These are phyloP conservation scores for Lagopus leucura DNA, from an alignment of 2,113 vertebrate genomes.

Conservation along the genomic window DNA sequence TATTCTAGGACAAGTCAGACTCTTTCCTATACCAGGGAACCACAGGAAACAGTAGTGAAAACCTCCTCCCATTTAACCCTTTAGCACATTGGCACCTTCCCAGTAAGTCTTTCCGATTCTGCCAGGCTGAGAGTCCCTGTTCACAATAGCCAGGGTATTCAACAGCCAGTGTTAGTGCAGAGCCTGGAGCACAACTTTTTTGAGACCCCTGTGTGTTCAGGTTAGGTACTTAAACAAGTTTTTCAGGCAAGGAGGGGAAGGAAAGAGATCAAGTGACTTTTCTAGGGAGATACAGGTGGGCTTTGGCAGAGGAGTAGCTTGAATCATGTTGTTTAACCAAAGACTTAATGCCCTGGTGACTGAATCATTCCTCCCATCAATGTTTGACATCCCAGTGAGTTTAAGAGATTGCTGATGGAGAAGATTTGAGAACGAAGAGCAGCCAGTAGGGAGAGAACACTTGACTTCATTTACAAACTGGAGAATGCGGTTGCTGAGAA, in stretches of 20 bases:
- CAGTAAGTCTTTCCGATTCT: neutral
- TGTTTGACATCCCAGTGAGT: neutral
- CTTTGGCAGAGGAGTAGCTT: neutral
- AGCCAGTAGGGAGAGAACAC: neutral
- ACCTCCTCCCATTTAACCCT: neutral
- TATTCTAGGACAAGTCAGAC: neutral
- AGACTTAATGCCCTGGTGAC: neutral
- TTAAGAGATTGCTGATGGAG: neutral
- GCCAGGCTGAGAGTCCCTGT: neutral
- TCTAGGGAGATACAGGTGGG: neutral
- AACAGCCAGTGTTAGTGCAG: neutral
- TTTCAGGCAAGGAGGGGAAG: neutral
- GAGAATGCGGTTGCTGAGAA: neutral
- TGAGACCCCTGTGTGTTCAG: neutral
- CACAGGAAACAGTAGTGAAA: neutral
- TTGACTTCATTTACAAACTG: neutral
- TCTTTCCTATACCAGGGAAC: neutral
- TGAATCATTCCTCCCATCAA: neutral
- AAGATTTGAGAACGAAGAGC: neutral
- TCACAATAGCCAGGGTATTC: fast-evolving
- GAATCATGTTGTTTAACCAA: fast-evolving
- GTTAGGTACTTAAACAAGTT: neutral
- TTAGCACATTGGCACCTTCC: neutral
- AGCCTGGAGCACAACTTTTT: neutral
- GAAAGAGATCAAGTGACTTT: neutral